phyloP scores from a whole-genome alignment of 2,888 invertebrate genomes.

The Hyppa rectilinea region DNA sequence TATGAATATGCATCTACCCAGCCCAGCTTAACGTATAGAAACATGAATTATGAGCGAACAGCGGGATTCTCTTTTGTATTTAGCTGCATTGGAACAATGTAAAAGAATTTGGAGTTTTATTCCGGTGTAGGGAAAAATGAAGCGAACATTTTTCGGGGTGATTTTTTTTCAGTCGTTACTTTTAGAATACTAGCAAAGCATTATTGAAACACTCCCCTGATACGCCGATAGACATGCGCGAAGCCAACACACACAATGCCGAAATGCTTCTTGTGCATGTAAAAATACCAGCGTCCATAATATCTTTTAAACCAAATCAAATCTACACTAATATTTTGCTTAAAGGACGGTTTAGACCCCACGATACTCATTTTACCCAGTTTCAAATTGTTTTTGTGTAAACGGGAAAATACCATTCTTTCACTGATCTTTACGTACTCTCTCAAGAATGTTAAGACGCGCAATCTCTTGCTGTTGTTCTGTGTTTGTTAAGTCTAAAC shows the following conservation, averaged over 20 bases:
- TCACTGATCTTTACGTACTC: not conserved
- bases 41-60: slow-evolving; percentile 56
- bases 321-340: not conserved
- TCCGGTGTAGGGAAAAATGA: slow-evolving; percentile 1
- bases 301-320: not conserved
- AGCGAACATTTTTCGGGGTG: not conserved
- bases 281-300: no score
- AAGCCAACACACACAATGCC: no score
- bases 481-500: not conserved
- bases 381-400: not conserved
- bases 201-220: not conserved
- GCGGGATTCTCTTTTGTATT: slow-evolving; percentile 46
- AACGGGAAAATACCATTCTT: not conserved
- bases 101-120: slow-evolving; percentile 40
- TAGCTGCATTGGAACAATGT: slow-evolving; percentile 39
- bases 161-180: not conserved
- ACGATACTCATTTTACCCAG: no score
- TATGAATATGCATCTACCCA: slow-evolving; percentile 70
- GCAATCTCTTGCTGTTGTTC: not conserved
- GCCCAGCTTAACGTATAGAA: slow-evolving; percentile 56
- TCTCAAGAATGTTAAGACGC: not conserved
- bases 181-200: not conserved
- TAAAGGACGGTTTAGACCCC: not conserved
- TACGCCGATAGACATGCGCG: not conserved
- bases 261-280: not conserved